Percentiles rank a stretch among this genome's conserved stretches.
Evolutionary conservation across 1,140 invertebrate species (phyloP).

Genomic region (Heliconius nattereri): DNA sequence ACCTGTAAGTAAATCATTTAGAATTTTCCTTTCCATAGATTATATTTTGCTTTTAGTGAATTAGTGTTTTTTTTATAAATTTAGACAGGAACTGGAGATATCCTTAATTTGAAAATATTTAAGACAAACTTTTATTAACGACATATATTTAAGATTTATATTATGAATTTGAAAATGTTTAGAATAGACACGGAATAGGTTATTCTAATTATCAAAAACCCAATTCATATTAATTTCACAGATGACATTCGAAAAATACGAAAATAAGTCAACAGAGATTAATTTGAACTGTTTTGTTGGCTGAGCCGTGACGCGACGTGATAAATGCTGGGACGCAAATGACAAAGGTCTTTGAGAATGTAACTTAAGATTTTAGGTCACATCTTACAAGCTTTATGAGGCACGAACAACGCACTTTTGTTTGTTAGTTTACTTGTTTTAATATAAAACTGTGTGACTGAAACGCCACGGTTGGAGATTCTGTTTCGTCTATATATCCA

Average conservation of each 20-base stretch:
- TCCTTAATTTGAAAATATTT: too few relatives aligned
- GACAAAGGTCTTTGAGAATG: conserved; percentile 17
- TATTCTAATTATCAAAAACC: neutral
- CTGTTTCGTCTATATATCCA: too few relatives aligned
- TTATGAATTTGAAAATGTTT: too few relatives aligned
- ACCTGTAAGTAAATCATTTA: conserved; percentile 2
- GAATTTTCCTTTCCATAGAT: neutral
- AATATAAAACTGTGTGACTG: too few relatives aligned
- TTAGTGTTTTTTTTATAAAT: neutral
- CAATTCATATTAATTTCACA: neutral
- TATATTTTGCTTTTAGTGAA: neutral
- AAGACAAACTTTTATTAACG: too few relatives aligned
- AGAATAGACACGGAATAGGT: too few relatives aligned
- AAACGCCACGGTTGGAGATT: too few relatives aligned
- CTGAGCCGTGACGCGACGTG: neutral
- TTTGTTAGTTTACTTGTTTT: neutral
- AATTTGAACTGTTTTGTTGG: conserved; percentile 4
- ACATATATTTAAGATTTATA: too few relatives aligned
- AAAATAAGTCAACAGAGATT: conserved; percentile 15
- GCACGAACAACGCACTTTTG: neutral
- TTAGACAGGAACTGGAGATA: neutral
- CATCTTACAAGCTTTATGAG: neutral
- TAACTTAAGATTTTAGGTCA: neutral
- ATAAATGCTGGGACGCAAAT: conserved; percentile 19
- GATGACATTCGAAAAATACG: neutral